These are phyloP conservation scores for Belonocnema kinseyi DNA, from an alignment of 1,140 invertebrate species.

Conservation along the genomic window DNA sequence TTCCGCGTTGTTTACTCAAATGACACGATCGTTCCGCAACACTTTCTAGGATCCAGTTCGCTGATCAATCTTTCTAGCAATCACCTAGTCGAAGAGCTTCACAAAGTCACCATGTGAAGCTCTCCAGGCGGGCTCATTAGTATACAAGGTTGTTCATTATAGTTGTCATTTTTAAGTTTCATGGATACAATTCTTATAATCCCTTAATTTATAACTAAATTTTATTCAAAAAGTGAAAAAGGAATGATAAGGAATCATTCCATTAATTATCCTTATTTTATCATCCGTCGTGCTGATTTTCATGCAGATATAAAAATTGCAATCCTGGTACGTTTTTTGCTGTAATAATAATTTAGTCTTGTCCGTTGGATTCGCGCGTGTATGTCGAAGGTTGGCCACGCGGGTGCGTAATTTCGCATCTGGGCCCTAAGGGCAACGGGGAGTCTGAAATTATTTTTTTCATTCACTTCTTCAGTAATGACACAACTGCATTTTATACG, in stretches of 20 bases:
- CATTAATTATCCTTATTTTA: not conserved
- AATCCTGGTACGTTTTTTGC: conserved; percentile 57
- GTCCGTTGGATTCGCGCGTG: conserved; percentile 32
- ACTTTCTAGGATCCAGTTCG: too few species aligned
- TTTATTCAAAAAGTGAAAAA: too few species aligned
- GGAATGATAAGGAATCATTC: not conserved
- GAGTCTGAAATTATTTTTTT: not conserved
- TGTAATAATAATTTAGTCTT: conserved; percentile 67
- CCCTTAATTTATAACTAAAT: too few species aligned
- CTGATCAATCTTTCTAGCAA: too few species aligned
- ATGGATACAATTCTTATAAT: too few species aligned
- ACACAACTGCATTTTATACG: not conserved
- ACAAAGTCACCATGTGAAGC: too few species aligned
- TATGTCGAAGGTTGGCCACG: not conserved
- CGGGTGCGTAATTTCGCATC: not conserved
- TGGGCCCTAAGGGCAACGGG: not conserved
- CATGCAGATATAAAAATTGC: conserved; percentile 55
- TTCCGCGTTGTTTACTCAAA: too few species aligned
- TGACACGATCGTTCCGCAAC: too few species aligned
- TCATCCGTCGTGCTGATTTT: conserved; percentile 43
- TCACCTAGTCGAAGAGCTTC: too few species aligned
- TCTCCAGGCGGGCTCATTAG: too few species aligned
- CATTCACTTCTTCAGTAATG: not conserved
- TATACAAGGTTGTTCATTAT: too few species aligned
- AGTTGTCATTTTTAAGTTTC: too few species aligned